Evolutionary conservation across 2,797 vertebrate species (phyloP).

Genomic region (Nannoperca obscura): DNA sequence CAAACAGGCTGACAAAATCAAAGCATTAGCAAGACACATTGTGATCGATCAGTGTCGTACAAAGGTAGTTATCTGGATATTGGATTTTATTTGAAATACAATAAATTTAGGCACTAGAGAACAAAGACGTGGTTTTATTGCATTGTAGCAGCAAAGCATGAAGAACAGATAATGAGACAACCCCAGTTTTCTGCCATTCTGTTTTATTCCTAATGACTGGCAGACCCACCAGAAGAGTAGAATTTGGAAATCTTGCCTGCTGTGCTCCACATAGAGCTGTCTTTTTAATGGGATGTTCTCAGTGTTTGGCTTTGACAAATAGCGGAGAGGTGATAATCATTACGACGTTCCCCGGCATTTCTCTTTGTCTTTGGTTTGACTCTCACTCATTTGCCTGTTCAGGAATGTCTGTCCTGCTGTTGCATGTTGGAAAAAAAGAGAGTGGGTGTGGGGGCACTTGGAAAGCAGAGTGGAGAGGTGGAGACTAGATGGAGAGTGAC

Average conservation of each 20-base stretch:
- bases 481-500: constrained; percentile 41
- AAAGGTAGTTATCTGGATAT: constrained; percentile 2
- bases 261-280: background rate
- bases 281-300: constrained; percentile 22
- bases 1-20: background rate
- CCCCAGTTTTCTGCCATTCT: constrained; percentile 5
- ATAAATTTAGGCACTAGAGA: background rate
- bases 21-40: constrained; percentile 2
- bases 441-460: constrained; percentile 16
- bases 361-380: constrained; percentile 34
- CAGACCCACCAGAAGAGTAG: background rate
- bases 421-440: constrained; percentile 62
- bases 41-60: constrained; percentile 14
- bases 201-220: constrained; percentile 20
- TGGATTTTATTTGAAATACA: constrained; percentile 8
- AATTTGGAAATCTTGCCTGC: constrained; percentile 3
- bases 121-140: background rate
- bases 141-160: background rate
- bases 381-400: constrained; percentile 31
- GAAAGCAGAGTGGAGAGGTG: constrained; percentile 27
- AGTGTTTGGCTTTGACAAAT: constrained; percentile 34
- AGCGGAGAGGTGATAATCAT: constrained; percentile 53
- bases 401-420: constrained; percentile 75
- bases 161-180: constrained; percentile 23
- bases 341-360: constrained; percentile 27